Evolutionary conservation across 2,888 invertebrate species (phyloP).

Genomic region (Ennomos fuscantarius): DNA sequence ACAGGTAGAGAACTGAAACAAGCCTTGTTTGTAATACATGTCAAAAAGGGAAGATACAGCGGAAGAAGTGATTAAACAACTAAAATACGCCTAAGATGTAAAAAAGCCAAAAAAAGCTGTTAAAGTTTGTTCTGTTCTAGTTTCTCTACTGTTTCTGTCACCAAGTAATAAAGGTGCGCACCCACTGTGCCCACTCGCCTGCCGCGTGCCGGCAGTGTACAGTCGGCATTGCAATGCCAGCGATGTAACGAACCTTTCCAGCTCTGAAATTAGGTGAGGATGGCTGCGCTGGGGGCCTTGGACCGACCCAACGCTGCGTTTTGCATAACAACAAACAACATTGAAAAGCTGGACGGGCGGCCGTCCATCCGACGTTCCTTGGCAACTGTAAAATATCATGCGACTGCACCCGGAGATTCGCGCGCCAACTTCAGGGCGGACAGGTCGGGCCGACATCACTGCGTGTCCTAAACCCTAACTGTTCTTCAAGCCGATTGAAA

Average conservation of each 20-base stretch:
- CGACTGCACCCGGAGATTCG: too few relatives aligned
- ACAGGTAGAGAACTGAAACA: conserved; percentile 48
- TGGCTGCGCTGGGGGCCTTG: too few relatives aligned
- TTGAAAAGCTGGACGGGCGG: too few relatives aligned
- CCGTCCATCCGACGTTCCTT: too few relatives aligned
- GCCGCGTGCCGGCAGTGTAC: conserved; percentile 1
- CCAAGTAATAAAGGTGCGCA: conserved; percentile 12
- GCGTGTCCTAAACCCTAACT: too few relatives aligned
- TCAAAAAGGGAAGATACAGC: conserved; percentile 3
- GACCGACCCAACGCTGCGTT: too few relatives aligned
- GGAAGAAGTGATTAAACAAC: not conserved
- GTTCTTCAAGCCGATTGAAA: not conserved
- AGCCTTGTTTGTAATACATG: not conserved
- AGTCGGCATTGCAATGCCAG: not conserved
- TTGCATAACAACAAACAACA: too few relatives aligned
- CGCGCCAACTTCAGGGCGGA: too few relatives aligned
- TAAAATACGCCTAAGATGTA: conserved; percentile 1
- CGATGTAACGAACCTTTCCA: not conserved
- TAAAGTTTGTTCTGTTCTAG: not conserved
- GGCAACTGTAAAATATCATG: too few relatives aligned
- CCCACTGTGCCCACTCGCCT: conserved; percentile 1
- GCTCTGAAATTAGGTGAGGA: too few relatives aligned
- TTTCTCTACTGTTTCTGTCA: conserved; percentile 27
- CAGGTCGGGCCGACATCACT: too few relatives aligned
- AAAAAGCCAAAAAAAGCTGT: too few relatives aligned